These are phyloP conservation scores for Anarhynchus alexandrinus DNA, from an alignment of 2,113 vertebrate genomes.

Conservation along the genomic window DNA sequence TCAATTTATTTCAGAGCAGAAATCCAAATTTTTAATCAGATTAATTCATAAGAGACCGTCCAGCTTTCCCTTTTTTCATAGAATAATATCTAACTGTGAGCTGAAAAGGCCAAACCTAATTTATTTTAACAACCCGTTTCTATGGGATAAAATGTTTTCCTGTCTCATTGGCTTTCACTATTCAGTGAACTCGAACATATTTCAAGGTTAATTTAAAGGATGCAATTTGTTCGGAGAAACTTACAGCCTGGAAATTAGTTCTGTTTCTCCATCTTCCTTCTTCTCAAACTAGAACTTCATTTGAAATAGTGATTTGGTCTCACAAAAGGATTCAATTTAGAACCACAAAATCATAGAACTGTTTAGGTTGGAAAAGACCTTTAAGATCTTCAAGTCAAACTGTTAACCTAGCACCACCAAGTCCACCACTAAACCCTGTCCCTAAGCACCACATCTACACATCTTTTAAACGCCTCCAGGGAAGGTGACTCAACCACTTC, in stretches of 20 bases:
- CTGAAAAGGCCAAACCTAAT: not conserved
- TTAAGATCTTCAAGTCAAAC: not conserved
- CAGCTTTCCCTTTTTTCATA: not conserved
- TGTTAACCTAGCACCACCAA: not conserved
- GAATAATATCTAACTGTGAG: not conserved
- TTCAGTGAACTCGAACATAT: not conserved
- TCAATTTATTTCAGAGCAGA: not conserved
- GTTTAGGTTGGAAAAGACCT: not conserved
- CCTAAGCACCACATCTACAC: not conserved
- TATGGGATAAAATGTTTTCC: not conserved
- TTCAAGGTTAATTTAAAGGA: not conserved
- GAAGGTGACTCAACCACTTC: not conserved
- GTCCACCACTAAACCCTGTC: not conserved
- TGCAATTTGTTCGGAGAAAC: not conserved
- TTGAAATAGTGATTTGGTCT: not conserved
- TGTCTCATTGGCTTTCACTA: not conserved
- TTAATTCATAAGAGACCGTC: not conserved
- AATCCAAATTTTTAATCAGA: not conserved
- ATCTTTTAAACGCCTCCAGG: not conserved
- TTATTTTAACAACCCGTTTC: not conserved
- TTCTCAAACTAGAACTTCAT: not conserved
- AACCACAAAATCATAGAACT: not conserved
- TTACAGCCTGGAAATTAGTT: not conserved
- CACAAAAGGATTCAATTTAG: rapidly evolving
- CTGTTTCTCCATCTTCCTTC: not conserved